Percentiles rank a stretch among this genome's conserved stretches.
These are phyloP conservation scores for Luidia sarsii DNA, from an alignment of 53 echinoderm and acorn worm genomes.

Conservation along the genomic window DNA sequence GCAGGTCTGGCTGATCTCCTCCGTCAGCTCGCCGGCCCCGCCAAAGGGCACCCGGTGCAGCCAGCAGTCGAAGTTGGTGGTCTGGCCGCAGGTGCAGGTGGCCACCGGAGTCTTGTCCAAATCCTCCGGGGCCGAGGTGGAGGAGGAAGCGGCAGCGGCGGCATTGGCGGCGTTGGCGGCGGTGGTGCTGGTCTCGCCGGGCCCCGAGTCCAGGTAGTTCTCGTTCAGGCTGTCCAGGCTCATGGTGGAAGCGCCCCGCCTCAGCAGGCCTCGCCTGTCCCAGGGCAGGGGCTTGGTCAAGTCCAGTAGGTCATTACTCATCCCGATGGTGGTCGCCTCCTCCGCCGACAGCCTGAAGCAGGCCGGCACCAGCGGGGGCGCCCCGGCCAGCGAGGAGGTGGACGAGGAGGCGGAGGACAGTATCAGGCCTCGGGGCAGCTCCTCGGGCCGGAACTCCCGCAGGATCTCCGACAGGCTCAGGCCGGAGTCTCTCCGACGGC, in stretches of 20 bases:
- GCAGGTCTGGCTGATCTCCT: slow-evolving; percentile 48
- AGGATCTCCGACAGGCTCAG: slow-evolving; percentile 52
- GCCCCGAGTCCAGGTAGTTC: slow-evolving; percentile 68
- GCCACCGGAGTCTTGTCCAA: slow-evolving; percentile 48
- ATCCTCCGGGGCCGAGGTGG: slow-evolving; percentile 1
- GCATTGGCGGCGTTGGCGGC: too few species aligned
- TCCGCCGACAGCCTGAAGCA: slow-evolving; percentile 19
- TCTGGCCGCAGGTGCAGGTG: slow-evolving; percentile 51
- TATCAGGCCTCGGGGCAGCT: slow-evolving; percentile 16
- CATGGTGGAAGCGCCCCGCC: slow-evolving; percentile 78
- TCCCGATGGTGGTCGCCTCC: slow-evolving; percentile 41
- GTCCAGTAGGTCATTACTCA: slow-evolving; percentile 75
- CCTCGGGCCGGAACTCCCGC: slow-evolving; percentile 47
- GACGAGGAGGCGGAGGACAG: too few species aligned
- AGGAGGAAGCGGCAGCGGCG: too few species aligned
- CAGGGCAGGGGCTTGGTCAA: slow-evolving; percentile 62
- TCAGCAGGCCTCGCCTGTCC: slow-evolving; percentile 49
- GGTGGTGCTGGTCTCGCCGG: too few species aligned
- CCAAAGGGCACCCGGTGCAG: slow-evolving; percentile 47
- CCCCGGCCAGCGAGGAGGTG: slow-evolving; percentile 25
- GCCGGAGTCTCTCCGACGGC: slow-evolving; percentile 14
- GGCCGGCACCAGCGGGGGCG: slow-evolving; percentile 8
- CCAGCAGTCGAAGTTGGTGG: slow-evolving; percentile 46
- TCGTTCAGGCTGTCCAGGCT: slow-evolving; percentile 97
- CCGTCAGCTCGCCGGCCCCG: slow-evolving; percentile 35